phyloP scores from a whole-genome alignment of 92 coral and sea anemone species.

The Porites divaricata region DNA sequence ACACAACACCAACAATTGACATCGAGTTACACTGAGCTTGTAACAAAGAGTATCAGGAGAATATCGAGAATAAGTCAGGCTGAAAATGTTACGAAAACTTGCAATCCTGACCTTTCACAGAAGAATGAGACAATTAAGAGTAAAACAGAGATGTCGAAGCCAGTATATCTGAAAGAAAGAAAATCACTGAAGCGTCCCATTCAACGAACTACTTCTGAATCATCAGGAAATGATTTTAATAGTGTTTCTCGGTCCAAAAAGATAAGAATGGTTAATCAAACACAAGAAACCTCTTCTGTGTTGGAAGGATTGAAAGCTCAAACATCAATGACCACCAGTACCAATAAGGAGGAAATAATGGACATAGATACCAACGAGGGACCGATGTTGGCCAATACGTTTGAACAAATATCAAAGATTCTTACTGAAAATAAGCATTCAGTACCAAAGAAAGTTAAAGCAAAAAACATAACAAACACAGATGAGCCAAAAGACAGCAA shows the following conservation, averaged over 20 bases:
- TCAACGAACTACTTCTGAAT: constrained; percentile 6
- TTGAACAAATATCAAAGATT: background rate
- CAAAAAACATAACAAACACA: background rate
- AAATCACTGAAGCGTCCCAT: constrained; percentile 10
- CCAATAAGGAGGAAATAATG: background rate
- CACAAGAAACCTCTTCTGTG: background rate
- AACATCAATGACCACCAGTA: background rate
- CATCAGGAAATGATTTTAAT: background rate
- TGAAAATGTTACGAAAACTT: background rate
- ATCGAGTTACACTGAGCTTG: background rate
- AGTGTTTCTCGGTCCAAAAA: constrained; percentile 19
- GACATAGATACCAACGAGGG: background rate
- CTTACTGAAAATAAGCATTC: background rate
- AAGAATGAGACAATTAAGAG: background rate
- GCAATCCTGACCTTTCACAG: background rate
- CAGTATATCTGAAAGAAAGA: background rate
- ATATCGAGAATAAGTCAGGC: background rate
- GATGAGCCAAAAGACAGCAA: constrained; percentile 8
- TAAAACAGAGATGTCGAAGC: background rate
- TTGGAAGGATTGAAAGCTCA: background rate
- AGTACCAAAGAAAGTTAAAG: background rate
- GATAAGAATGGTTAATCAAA: background rate
- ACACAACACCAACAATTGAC: background rate
- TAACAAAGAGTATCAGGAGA: background rate
- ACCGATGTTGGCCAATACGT: background rate